phyloP scores from a whole-genome alignment of 2,797 vertebrate genomes.

The Manis pentadactyla region DNA sequence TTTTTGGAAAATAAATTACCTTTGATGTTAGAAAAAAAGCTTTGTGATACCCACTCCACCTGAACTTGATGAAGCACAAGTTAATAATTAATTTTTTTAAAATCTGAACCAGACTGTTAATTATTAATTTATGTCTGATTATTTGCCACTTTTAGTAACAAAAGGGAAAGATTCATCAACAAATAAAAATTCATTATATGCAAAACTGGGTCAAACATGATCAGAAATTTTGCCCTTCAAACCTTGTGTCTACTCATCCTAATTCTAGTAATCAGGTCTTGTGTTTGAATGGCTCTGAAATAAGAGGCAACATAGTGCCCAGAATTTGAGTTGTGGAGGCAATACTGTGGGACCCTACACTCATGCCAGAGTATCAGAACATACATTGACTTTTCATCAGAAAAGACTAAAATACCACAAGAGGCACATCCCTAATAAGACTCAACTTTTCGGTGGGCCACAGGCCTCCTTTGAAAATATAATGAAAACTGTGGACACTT shows the following conservation, averaged over 20 bases:
- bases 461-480: not conserved
- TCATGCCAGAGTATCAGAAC: not conserved
- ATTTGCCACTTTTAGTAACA: slow-evolving; percentile 81
- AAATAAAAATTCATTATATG: slow-evolving; percentile 80
- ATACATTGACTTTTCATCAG: not conserved
- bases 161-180: slow-evolving; percentile 75
- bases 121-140: slow-evolving; percentile 81
- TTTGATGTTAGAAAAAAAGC: slow-evolving; percentile 27
- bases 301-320: not conserved
- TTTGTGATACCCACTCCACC: not conserved
- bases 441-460: not conserved
- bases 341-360: not conserved
- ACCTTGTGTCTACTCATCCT: not conserved
- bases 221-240: slow-evolving; percentile 72
- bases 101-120: slow-evolving; percentile 76
- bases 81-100: slow-evolving; percentile 48
- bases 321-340: not conserved
- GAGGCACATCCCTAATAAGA: not conserved
- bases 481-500: not conserved
- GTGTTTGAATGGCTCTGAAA: not conserved
- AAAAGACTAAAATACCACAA: not conserved
- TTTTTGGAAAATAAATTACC: not conserved
- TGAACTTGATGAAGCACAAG: slow-evolving; percentile 58
- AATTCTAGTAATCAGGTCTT: not conserved
- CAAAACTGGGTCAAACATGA: slow-evolving; percentile 72